Percentiles rank a stretch among this genome's conserved stretches.
Evolutionary conservation across 2,888 invertebrate genomes (phyloP).

Genomic region (Zygogramma bicolorata): DNA sequence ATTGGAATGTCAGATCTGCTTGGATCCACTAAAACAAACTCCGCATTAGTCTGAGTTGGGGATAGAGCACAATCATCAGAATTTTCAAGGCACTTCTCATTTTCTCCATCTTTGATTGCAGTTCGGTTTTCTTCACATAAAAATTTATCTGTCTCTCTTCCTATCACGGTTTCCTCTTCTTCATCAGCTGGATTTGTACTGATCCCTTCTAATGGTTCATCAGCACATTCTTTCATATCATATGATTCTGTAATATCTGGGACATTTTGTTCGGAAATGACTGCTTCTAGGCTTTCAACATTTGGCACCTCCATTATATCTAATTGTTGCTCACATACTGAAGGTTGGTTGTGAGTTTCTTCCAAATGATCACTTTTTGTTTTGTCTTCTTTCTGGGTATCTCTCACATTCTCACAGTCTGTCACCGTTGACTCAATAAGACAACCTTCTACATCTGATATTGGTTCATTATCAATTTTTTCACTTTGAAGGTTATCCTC

Average conservation of each 20-base stretch:
- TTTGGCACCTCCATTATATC: background rate
- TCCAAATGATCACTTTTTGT: background rate
- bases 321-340: background rate
- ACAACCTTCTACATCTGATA: background rate
- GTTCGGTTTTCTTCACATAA: constrained; percentile 13
- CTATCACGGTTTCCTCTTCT: constrained; percentile 23
- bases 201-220: background rate
- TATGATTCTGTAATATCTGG: background rate
- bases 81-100: background rate
- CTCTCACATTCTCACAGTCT: too few species aligned
- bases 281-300: background rate
- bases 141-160: background rate
- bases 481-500: constrained; percentile 21
- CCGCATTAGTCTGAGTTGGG: background rate
- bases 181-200: background rate
- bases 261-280: too few species aligned
- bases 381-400: background rate
- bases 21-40: too few species aligned
- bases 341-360: background rate
- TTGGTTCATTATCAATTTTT: background rate
- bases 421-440: background rate
- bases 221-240: background rate
- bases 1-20: background rate
- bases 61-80: too few species aligned
- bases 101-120: background rate